Base-by-base conservation (phyloP, 2,888 invertebrate species). In the Deilephila elpenor region DNA sequence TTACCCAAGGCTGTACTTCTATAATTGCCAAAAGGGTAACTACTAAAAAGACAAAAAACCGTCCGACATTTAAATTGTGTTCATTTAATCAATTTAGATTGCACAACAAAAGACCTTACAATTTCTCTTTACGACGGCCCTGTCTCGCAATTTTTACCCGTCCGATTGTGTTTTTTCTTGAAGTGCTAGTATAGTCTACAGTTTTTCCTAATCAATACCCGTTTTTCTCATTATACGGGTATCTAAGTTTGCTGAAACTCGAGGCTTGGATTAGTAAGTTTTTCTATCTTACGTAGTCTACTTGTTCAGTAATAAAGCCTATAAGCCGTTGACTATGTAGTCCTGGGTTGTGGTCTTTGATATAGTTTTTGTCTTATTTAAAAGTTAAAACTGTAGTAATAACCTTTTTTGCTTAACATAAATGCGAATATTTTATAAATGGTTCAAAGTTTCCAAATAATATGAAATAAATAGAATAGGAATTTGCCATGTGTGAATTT, bases 211-310 rank as follows among this genome's bases (percentile, higher is more conserved):
- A 32, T 61, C 61, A 61, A 61, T 32, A 61, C 32, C 19, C 4
- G 32, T 61, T 61, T 61, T 61, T 61, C 61, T 61, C 61, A 61
- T 61, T 61, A 29, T 60, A 61, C 14, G 19, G 61, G 1, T 61
- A 14, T 32, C 29, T 19, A 61, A 61, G 32, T 7, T 61, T 19
- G 29, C 61, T 61, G 32, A 61, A 61, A 61, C 5, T 19, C 29
- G 29, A 17, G 32, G 17, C 17, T 8, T 7, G 29, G 29, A 61
- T 61, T 61, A 29, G 3, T 7, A 32, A 32, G 61, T 32, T 32
- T 61, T 32, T 61, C 32, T 17, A 6, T 32, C 6, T 3, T 32
- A 32, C 29, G 19, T 17, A 19, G 32, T 61, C 32, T 5, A 29
- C 14, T 32, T 5, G 25, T 61, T 60, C 3, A 60, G 11, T 29